Percentiles rank a stretch among this genome's conserved stretches.
Conservation (phyloP, 2,797 vertebrate species). For the Pelobates cultripes region DNA sequence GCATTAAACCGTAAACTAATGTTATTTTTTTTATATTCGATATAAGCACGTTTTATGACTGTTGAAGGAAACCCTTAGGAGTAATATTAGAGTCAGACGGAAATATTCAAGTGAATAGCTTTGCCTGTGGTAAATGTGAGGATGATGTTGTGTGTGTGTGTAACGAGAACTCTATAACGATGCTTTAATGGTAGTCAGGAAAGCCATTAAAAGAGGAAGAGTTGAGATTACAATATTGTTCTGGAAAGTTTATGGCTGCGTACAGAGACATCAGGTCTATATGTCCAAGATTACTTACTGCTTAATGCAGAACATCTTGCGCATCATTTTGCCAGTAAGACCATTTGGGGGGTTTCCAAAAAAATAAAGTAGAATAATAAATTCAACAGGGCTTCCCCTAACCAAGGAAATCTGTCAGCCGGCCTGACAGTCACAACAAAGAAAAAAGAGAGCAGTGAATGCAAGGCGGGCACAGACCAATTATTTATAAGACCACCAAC, state of each 20-base stretch:
- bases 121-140: constrained; percentile 55
- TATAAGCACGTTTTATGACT: constrained; percentile 51
- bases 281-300: constrained; percentile 72
- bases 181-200: constrained; percentile 67
- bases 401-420: constrained; percentile 55
- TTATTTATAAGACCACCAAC: too few species aligned
- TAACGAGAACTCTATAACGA: constrained; percentile 59
- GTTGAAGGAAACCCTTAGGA: constrained; percentile 53
- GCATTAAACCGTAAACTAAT: constrained; percentile 1
- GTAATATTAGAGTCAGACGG: constrained; percentile 54
- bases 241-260: constrained; percentile 74
- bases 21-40: constrained; percentile 26
- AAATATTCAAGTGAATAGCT: constrained; percentile 55
- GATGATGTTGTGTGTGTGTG: constrained; percentile 14
- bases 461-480: too few species aligned
- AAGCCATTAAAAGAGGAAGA: constrained; percentile 76
- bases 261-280: constrained; percentile 74
- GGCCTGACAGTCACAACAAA: constrained; percentile 4
- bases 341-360: constrained; percentile 74
- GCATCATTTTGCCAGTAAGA: constrained; percentile 70
- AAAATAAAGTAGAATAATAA: constrained; percentile 45
- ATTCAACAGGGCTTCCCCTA: constrained; percentile 67
- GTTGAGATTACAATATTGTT: constrained; percentile 71
- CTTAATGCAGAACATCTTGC: constrained; percentile 67
- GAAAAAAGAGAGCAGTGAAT: background rate